Base-by-base conservation (phyloP, 2,888 invertebrate species). In the Busseola fusca region DNA sequence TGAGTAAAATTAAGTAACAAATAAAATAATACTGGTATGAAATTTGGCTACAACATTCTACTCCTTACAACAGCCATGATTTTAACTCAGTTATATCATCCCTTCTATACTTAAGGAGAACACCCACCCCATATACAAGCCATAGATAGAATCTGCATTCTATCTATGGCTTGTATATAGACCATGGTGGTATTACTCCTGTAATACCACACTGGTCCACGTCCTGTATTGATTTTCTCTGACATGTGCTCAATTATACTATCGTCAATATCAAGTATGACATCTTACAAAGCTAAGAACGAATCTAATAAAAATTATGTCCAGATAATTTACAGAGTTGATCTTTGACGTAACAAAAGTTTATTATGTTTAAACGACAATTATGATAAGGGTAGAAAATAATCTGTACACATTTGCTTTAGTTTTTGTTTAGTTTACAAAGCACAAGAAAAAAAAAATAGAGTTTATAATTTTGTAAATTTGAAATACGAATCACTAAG, bases 261-360 rank as follows among this genome's bases (percentile, higher is more conserved):
- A 30, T 50, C 40, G 0, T 21, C n/a, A 58, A 45, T 48, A 37
- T 69, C 52, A 69, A 45, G 14, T 52, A 45, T 37, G 45, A 69
- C 42, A 37, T 37, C 16, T 40, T 42, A 37, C 27, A 52, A 65
- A 64, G 9, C 6, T 37, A 48, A 18, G 12, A 27, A 14, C 3
- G 3, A 54, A 62, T 52, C 50, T 25, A 40, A 50, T 16, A 56
- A 3, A 54, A 58, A 62, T 42, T 18, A 62, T 27, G 18, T 25
- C 12, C 3, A 37, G 27, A 3, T 50, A 63, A 59, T 79, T 74
- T 78, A 56, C 62, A 10, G 5, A 40, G 34, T 57, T 69, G 50
- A 80, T 66, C 63, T 74, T 56, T 64, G 37, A 48, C 37, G n/a
- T 57, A 21, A 56, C 57, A 64, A 54, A 72, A 69, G 40, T 50